These are phyloP conservation scores for Sylvia atricapilla DNA, from an alignment of 2,113 vertebrate genomes.

Conservation along the genomic window DNA sequence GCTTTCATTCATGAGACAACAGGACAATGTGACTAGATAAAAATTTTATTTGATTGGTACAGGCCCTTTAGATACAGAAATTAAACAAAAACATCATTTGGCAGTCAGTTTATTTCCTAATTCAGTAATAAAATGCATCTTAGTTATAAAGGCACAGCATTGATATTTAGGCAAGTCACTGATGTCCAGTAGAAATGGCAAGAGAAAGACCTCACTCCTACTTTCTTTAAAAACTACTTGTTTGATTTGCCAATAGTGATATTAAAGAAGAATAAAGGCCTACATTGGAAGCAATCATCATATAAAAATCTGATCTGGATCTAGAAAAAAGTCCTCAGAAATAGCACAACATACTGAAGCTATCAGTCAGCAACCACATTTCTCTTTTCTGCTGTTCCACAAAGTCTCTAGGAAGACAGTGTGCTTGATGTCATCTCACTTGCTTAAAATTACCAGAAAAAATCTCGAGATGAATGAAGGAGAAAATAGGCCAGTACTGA, in stretches of 20 bases:
- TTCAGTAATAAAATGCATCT: neutral
- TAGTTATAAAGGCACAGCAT: neutral
- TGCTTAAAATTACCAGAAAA: neutral
- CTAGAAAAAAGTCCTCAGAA: neutral
- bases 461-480: neutral
- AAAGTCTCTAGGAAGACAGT: neutral
- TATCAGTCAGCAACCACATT: neutral
- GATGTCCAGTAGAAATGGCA: neutral
- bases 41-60: conserved; percentile 27
- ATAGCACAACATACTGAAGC: neutral
- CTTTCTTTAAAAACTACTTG: neutral
- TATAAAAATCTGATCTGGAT: neutral
- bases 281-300: neutral
- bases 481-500: neutral
- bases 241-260: neutral
- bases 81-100: neutral
- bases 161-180: neutral
- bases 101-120: neutral
- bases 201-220: neutral
- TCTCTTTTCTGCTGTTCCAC: neutral
- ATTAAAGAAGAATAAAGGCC: neutral
- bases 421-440: neutral
- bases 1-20: neutral
- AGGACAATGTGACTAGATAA: neutral
- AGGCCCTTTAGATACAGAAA: neutral